phyloP scores from a whole-genome alignment of 2,888 invertebrate species.

The Podabrus alpinus region DNA sequence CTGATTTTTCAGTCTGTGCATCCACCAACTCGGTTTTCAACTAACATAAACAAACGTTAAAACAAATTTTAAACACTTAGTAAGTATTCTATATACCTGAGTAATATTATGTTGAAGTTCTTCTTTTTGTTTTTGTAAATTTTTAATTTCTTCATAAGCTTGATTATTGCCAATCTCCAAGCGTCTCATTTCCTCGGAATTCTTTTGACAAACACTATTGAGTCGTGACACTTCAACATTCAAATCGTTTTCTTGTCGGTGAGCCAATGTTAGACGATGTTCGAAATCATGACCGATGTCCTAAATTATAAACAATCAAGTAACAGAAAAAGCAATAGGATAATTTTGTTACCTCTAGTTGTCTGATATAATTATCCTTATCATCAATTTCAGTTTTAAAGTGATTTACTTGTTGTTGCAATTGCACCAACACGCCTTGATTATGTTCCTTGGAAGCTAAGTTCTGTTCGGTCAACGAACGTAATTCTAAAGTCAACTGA shows the following conservation, averaged over 20 bases:
- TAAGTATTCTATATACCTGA: conserved; percentile 46
- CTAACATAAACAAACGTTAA: conserved; percentile 6
- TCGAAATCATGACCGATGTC: conserved; percentile 64
- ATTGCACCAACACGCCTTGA: conserved; percentile 41
- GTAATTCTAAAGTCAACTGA: conserved; percentile 57
- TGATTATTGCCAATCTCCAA: conserved; percentile 54
- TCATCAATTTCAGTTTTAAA: conserved; percentile 60
- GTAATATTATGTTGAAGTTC: conserved; percentile 60
- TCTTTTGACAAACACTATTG: conserved; percentile 50
- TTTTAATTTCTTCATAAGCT: conserved; percentile 59
- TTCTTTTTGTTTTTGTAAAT: conserved; percentile 58
- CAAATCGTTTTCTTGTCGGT: conserved; percentile 61
- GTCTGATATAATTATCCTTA: conserved; percentile 59
- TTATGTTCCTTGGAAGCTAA: conserved; percentile 45
- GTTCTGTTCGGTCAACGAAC: conserved; percentile 51
- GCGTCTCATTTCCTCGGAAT: conserved; percentile 54
- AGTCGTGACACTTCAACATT: conserved; percentile 55
- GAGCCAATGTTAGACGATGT: conserved; percentile 57
- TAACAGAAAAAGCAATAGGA: neutral
- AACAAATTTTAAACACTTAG: neutral
- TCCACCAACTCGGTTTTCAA: conserved; percentile 11
- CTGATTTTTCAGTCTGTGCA: conserved; percentile 43
- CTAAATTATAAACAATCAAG: conserved; percentile 45
- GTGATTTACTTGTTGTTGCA: conserved; percentile 44
- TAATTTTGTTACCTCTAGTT: conserved; percentile 55